These are phyloP conservation scores for Hephaestus fuliginosus DNA, from an alignment of 2,797 vertebrate species.

Conservation along the genomic window DNA sequence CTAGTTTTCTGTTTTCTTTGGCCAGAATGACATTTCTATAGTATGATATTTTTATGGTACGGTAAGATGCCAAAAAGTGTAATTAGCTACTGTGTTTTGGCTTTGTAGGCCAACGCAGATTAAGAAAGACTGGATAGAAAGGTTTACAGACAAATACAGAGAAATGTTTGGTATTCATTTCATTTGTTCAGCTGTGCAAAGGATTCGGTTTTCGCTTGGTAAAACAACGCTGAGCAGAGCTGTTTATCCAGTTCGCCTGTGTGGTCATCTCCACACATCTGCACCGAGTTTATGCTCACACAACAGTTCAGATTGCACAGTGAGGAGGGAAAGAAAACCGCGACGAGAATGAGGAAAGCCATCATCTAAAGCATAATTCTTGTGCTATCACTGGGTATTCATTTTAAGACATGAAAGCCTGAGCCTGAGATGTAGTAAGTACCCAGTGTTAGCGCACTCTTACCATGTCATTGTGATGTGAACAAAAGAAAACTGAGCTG, in stretches of 20 bases:
- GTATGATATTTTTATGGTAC: neutral
- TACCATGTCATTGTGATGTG: conserved; percentile 61
- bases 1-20: neutral
- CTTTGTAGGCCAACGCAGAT: conserved; percentile 35
- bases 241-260: conserved; percentile 57
- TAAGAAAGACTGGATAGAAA: conserved; percentile 40
- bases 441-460: conserved; percentile 51
- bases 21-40: neutral
- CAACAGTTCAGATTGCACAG: conserved; percentile 40
- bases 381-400: conserved; percentile 60
- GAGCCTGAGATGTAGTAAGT: conserved; percentile 54
- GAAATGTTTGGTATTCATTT: conserved; percentile 59
- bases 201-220: conserved; percentile 53
- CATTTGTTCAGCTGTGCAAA: conserved; percentile 74
- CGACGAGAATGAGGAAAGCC: conserved; percentile 37
- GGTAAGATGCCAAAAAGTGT: conserved; percentile 35
- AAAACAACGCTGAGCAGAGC: conserved; percentile 56
- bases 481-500: conserved; percentile 66
- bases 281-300: conserved; percentile 34
- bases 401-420: conserved; percentile 63
- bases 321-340: conserved; percentile 28
- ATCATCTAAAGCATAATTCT: conserved; percentile 56
- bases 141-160: conserved; percentile 56
- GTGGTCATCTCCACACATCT: conserved; percentile 47
- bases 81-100: conserved; percentile 23